These are phyloP conservation scores for Gordius sp. DNA, from an alignment of 2,888 invertebrate genomes.

Conservation along the genomic window DNA sequence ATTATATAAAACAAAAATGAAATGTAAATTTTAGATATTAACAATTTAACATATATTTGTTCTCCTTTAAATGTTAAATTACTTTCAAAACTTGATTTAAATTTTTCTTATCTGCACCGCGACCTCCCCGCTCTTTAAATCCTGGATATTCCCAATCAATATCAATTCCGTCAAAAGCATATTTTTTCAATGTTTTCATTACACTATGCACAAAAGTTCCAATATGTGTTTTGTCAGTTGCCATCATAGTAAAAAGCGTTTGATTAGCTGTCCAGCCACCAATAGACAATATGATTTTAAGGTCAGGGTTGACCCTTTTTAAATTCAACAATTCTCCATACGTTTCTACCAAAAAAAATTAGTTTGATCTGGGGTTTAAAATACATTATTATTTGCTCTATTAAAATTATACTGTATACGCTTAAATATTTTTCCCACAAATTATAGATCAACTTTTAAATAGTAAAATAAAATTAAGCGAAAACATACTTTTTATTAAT, in stretches of 20 bases:
- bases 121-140: conserved; percentile 16
- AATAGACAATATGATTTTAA: conserved; percentile 7
- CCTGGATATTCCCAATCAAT: conserved; percentile 16
- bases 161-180: conserved; percentile 8
- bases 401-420: too few species aligned
- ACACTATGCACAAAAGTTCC: background rate
- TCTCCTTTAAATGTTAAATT: too few species aligned
- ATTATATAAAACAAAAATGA: too few species aligned
- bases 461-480: too few species aligned
- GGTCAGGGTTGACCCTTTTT: background rate
- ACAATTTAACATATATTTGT: too few species aligned
- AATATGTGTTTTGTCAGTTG: background rate
- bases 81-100: background rate
- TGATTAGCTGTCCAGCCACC: conserved; percentile 13
- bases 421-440: too few species aligned
- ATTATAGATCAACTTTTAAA: too few species aligned
- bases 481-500: too few species aligned
- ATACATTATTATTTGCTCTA: too few species aligned
- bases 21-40: too few species aligned
- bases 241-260: background rate
- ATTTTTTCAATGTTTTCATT: background rate
- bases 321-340: background rate
- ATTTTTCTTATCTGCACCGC: background rate
- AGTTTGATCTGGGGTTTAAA: too few species aligned
- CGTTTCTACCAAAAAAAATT: background rate